Evolutionary conservation across 2,113 vertebrate species (phyloP), one percentile per base, ranked within the genome.

Genomic region (Callipepla californica): DNA sequence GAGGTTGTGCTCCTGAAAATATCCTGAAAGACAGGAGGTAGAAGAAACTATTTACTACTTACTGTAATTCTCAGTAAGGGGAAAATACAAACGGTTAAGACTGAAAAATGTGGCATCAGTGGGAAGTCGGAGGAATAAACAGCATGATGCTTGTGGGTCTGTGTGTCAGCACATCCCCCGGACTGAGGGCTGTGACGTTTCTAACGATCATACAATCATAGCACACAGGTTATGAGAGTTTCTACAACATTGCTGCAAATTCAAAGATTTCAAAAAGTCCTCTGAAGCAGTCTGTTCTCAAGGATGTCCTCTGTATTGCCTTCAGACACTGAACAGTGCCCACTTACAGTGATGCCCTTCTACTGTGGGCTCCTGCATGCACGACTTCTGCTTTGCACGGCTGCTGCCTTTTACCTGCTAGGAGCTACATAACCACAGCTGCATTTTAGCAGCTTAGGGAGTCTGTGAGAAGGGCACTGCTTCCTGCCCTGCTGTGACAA

Each of bases 381-480:
- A n/a, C 9, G 12, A 53, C 48, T 19, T 40, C 16, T 20, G 38
- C 42, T 3, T 0, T 34, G 15, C 4, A 2, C 2, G 14, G 51
- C 53, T 61, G 42, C 40, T 50, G 68, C 63, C 32, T 78, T 47
- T 68, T 15, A 22, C 28, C 51, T 28, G 34, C 22, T 59, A 20
- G 34, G 9, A 38, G 4, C 59, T 58, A 28, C 3, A 53, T 25
- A 36, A 11, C 42, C 14, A 11, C 0, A 1, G 47, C 44, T n/a
- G 32, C 17, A 4, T 58, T 85, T 77, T 51, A 47, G 53, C 40
- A 67, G 36, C 36, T 36, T 36, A 36, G 13, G 11, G 7, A 45
- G 1, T 25, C 8, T 3, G 5, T 47, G 42, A 79, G 61, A 80
- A 44, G 36, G 19, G 13, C 40, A 1, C 1, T 30, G 21, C 34